These are phyloP conservation scores for Hippoglossus hippoglossus DNA, from an alignment of 2,797 vertebrate species.

Conservation along the genomic window DNA sequence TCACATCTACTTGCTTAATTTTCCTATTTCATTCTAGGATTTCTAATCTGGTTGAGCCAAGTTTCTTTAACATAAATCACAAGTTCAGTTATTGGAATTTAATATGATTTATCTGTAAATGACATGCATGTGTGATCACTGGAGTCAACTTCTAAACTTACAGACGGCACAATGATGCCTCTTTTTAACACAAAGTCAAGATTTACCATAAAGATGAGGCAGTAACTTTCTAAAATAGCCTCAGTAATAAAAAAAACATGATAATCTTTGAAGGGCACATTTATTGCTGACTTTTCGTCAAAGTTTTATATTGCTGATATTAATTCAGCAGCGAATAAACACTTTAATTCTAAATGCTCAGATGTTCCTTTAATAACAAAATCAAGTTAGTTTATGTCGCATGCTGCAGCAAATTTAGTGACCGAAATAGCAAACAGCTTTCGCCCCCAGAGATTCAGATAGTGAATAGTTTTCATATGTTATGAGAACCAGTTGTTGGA, in stretches of 20 bases:
- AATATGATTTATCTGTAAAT: neutral
- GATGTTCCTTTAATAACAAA: neutral
- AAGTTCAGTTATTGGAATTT: neutral
- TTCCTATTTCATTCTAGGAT: too few species aligned
- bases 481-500: neutral
- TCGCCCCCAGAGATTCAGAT: too few species aligned
- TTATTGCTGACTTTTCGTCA: neutral
- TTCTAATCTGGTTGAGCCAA: too few species aligned
- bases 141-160: neutral
- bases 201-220: neutral
- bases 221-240: neutral
- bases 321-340: neutral
- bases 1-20: too few species aligned
- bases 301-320: neutral
- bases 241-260: neutral
- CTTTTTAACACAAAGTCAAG: neutral
- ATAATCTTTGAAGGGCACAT: neutral
- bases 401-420: neutral
- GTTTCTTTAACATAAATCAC: too few species aligned
- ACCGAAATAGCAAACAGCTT: constrained; percentile 6
- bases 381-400: neutral
- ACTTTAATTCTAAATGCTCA: neutral
- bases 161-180: neutral
- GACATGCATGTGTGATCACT: neutral
- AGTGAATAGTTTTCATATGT: constrained; percentile 6